Conservation (phyloP, 2,797 vertebrate species). For the Pantherophis alleghaniensis region DNA sequence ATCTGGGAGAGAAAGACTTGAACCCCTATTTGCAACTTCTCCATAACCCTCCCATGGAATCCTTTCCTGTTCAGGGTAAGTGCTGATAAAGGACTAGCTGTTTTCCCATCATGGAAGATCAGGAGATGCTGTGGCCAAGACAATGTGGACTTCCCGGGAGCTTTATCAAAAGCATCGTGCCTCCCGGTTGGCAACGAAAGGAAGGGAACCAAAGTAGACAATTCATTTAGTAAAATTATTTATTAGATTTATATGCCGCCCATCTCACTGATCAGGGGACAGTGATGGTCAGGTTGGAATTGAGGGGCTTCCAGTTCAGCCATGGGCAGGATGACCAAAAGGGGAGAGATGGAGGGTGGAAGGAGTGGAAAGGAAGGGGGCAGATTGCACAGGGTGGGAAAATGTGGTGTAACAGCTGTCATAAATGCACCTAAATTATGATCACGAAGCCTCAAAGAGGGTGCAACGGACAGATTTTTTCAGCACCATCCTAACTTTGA, state of each 20-base stretch:
- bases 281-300: background rate
- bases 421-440: background rate
- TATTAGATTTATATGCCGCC: background rate
- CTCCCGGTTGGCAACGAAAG: background rate
- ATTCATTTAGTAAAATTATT: background rate
- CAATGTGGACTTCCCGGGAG: background rate
- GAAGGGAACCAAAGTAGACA: background rate
- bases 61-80: accelerated
- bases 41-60: background rate
- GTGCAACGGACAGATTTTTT: background rate
- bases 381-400: background rate
- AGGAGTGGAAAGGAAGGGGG: background rate
- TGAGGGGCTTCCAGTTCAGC: background rate
- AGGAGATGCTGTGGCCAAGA: background rate
- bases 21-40: background rate
- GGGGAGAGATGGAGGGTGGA: background rate
- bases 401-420: background rate
- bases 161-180: background rate
- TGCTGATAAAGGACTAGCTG: background rate
- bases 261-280: background rate
- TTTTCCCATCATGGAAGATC: background rate
- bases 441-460: background rate
- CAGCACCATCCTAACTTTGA: background rate
- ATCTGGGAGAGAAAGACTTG: background rate
- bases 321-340: no score